Evolutionary conservation across 2,888 invertebrate species (phyloP), one percentile per base, ranked within the genome.

Genomic region (Nomada fabriciana): DNA sequence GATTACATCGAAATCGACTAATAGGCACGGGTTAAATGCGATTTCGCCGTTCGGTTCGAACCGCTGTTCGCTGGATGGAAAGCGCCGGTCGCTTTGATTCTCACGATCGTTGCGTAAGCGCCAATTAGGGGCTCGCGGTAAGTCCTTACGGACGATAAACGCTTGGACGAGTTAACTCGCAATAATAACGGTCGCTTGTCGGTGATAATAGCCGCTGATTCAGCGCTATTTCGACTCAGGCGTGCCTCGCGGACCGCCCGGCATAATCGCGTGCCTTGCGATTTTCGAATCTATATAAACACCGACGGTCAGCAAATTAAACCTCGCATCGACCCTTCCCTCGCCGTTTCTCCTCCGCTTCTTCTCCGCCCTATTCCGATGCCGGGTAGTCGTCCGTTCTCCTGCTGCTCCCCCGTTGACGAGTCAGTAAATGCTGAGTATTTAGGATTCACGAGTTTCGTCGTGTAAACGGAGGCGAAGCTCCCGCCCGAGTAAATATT

Each of bases 381-480:
- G 2, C 20, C 55, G 47, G 36, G 36, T 36, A 36, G 36, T 36
- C 36, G 36, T 5, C 23, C 23, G 9, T 13, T 15, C 55, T 42
- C 59, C 36, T 23, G 53, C 10, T 20, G 53, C 64, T 69, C 76
- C 71, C 63, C 67, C 75, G 79, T 68, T 84, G 81, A 74, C 77
- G 87, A 87, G 84, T 75, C 80, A 74, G 89, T 89, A 88, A 88
- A 88, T 82, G 88, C 88, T 87, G 89, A 88, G 88, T 88, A 89
- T 89, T 89, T 89, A 88, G 89, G 84, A 88, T 85, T 84, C 89
- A 80, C 86, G 86, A 88, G 88, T 89, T 89, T 84, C 85, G 81
- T 82, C 86, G 83, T 89, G 88, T 83, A 88, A 88, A 88, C 86
- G 77, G 86, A 87, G 82, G 83, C 86, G 86, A 84, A 81, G 74